These are phyloP conservation scores for Mesocentrotus franciscanus DNA, from an alignment of 53 echinoderm and acorn worm genomes.

Conservation along the genomic window DNA sequence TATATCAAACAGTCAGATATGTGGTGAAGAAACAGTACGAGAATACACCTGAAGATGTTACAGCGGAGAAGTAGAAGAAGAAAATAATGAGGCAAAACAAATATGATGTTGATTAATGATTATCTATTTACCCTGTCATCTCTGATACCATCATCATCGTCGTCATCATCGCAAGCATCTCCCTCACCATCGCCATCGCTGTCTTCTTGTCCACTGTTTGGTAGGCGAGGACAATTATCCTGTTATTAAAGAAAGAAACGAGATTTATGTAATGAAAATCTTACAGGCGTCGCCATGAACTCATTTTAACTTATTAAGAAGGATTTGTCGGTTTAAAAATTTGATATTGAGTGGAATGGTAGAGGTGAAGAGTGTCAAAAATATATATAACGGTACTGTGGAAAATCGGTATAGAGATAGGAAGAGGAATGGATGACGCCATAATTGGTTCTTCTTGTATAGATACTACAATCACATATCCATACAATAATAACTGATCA, in stretches of 20 bases:
- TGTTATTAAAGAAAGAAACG: constrained; percentile 19
- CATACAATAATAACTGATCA: no score
- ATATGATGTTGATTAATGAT: neutral
- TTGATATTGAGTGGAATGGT: neutral
- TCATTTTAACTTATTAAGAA: neutral
- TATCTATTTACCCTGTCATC: constrained; percentile 76
- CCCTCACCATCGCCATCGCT: constrained; percentile 87
- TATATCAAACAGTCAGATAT: neutral
- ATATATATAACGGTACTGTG: no score
- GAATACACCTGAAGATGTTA: no score
- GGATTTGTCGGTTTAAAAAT: neutral
- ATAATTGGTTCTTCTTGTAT: neutral
- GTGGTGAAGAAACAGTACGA: no score
- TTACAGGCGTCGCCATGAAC: neutral
- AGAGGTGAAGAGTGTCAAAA: neutral
- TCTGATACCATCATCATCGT: constrained; percentile 85
- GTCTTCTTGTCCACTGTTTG: constrained; percentile 98
- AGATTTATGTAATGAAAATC: neutral
- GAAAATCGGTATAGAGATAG: neutral
- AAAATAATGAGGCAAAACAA: neutral
- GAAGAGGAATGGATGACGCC: neutral
- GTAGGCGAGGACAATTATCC: constrained; percentile 94
- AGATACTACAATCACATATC: neutral
- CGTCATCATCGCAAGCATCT: constrained; percentile 94
- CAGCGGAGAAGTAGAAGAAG: neutral